phyloP scores from a whole-genome alignment of 2,797 vertebrate genomes.

The Pempheris klunzingeri region DNA sequence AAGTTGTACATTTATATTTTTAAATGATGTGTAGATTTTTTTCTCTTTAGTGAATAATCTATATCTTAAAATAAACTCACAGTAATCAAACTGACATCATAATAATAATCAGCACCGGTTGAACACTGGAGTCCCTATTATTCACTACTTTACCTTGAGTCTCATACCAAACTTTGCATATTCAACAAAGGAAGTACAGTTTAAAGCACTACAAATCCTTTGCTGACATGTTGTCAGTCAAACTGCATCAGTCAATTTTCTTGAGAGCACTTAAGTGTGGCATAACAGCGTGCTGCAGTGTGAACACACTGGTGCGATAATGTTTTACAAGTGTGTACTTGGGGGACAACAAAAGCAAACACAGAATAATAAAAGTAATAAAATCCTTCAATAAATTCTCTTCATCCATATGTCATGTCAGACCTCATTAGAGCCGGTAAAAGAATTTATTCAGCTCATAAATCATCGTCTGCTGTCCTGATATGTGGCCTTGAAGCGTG shows the following conservation, averaged over 20 bases:
- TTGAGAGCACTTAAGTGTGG: conserved; percentile 5
- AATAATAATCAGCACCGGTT: not conserved
- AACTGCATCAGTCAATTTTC: not conserved
- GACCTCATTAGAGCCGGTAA: conserved; percentile 33
- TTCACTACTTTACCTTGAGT: not conserved
- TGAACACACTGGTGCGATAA: not conserved
- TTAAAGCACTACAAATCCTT: not conserved
- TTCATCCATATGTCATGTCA: conserved; percentile 8
- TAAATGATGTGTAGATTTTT: not conserved
- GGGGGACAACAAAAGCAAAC: conserved; percentile 23
- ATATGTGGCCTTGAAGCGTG: conserved; percentile 47
- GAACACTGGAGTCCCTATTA: too few species aligned
- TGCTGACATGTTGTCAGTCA: not conserved
- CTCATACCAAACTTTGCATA: not conserved
- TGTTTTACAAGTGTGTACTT: conserved; percentile 9
- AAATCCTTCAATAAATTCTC: conserved; percentile 41
- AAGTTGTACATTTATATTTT: too few species aligned
- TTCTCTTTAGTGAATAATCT: not conserved
- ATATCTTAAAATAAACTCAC: not conserved
- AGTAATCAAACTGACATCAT: not conserved
- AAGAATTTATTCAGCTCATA: conserved; percentile 49
- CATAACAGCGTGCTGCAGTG: not conserved
- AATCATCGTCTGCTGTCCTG: conserved; percentile 50
- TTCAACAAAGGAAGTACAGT: not conserved
- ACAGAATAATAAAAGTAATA: conserved; percentile 31